Base-by-base conservation (phyloP, 2,113 vertebrate genomes). In the Psilopogon haemacephalus region DNA sequence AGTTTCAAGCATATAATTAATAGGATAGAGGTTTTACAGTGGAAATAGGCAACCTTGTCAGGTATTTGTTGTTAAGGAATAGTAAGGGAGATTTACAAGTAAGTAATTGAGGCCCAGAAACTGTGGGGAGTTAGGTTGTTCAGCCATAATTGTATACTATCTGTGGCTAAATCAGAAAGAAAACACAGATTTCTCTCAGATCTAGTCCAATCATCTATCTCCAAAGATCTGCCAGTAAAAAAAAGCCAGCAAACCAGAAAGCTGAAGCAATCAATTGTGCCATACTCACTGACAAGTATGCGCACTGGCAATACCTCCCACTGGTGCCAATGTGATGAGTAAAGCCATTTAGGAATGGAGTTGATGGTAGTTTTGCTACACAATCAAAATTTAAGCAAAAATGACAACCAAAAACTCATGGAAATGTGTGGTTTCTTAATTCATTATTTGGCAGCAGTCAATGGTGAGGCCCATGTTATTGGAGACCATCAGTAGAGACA, bases 271-370 rank as follows among this genome's bases (percentile, higher is more conserved):
- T 88, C 55, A 48, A 46, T 24, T 82, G 71, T 30, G 46, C 54
- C 37, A 38, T 72, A 46, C 84, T 89, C 63, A 21, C 33, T 70
- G 87, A 50, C 63, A 70, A 54, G 54, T 14, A 17, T 72, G 35
- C 79, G 59, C 81, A 27, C 37, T 86, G 90, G 52, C 69, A 38
- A 37, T 70, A 27, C 23, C 28, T 83, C 32, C 17, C 37, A 16
- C 82, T 74, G 37, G 33, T 76, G 75, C 55, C 56, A 83, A 44
- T 56, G 64, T 63, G 84, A 88, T 37, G 40, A 74, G 19, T 91
- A 83, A 83, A 72, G 82, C 82, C 59, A 83, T 72, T 93, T 94
- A 93, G 74, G 44, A 79, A 19, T 68, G 56, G 35, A 27, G 17
- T 17, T 65, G 27, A n/a, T 56, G 44, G 3, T 48, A 38, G 40